phyloP scores from a whole-genome alignment of 2,888 invertebrate genomes.

The Mythimna loreyi region DNA sequence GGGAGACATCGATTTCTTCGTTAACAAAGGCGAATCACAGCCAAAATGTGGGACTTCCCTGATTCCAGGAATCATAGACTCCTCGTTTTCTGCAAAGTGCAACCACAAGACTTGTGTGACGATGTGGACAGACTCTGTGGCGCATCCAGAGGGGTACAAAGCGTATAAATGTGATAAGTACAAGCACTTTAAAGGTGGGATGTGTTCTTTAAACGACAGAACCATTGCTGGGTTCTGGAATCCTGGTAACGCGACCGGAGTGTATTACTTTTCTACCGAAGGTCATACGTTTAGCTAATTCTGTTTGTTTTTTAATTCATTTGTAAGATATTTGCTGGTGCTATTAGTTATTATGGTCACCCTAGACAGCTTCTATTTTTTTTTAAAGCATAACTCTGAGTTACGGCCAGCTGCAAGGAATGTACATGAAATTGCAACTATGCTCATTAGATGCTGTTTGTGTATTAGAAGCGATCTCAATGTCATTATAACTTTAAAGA shows the following conservation, averaged over 20 bases:
- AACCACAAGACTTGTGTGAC: conserved; percentile 83
- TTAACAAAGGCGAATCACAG: conserved; percentile 91
- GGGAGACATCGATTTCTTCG: conserved; percentile 91
- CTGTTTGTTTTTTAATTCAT: neutral
- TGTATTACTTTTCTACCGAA: conserved; percentile 83
- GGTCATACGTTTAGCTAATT: conserved; percentile 55
- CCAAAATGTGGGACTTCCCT: conserved; percentile 87
- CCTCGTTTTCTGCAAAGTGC: conserved; percentile 83
- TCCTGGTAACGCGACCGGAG: conserved; percentile 82
- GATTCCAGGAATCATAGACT: conserved; percentile 81
- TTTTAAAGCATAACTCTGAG: neutral
- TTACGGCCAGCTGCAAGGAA: neutral
- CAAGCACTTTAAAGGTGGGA: conserved; percentile 75
- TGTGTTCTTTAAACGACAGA: conserved; percentile 73
- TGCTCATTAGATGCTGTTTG: conserved; percentile 3
- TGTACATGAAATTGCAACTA: conserved; percentile 7
- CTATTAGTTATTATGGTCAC: neutral
- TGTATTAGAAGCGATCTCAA: conserved; percentile 12
- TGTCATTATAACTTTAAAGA: conserved; percentile 16
- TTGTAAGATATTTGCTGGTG: neutral
- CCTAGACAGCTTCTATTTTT: neutral
- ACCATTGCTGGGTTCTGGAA: conserved; percentile 84
- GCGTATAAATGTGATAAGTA: conserved; percentile 83
- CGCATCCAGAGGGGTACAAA: conserved; percentile 75
- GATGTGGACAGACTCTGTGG: conserved; percentile 81